Evolutionary conservation across 2,888 invertebrate genomes (phyloP), one percentile per base, ranked within the genome.

Genomic region (Blastobasis adustella): DNA sequence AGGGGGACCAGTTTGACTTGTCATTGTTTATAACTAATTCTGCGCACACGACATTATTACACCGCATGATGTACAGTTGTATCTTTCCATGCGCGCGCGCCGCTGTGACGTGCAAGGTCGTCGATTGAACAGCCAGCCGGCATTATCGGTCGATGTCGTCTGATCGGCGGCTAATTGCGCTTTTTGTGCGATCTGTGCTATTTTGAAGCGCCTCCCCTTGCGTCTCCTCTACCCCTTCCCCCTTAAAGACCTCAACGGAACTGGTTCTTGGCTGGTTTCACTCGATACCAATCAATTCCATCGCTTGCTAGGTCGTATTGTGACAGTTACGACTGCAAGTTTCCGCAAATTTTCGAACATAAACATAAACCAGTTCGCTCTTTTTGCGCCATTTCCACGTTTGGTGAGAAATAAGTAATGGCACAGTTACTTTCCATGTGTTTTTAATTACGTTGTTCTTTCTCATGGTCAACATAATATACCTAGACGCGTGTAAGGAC

Each of bases 251-350:
- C 53, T 23, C 56, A 58, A 53, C 60, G 52, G 52, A 67, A 72
- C 71, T 61, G 67, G 69, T 68, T 66, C 49, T 10, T 39, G 62
- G 65, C 68, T 58, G 57, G 61, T 67, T 60, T 58, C 56, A 62
- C 67, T 66, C 58, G 69, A 58, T 61, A 58, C 64, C 60, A 63
- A 64, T 59, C 58, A 65, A 63, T 70, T 73, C 71, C 68, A 65
- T 60, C 62, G 60, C 53, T 55, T 59, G 57, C 54, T 56, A 58
- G 63, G 56, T 56, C 51, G 59, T 55, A 55, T 54, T 62, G 56
- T 57, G 63, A 67, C 62, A 62, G 61, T 68, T 69, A 68, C 69
- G 61, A 50, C 63, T 59, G 58, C 51, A 61, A 55, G 63, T 62
- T 65, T 64, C 62, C 58, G 62, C 58, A 63, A 57, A 46, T 37